Percentiles rank a stretch among this genome's conserved stretches.
Evolutionary conservation across 2,113 vertebrate species (phyloP).

Genomic region (Xiphophorus hellerii): DNA sequence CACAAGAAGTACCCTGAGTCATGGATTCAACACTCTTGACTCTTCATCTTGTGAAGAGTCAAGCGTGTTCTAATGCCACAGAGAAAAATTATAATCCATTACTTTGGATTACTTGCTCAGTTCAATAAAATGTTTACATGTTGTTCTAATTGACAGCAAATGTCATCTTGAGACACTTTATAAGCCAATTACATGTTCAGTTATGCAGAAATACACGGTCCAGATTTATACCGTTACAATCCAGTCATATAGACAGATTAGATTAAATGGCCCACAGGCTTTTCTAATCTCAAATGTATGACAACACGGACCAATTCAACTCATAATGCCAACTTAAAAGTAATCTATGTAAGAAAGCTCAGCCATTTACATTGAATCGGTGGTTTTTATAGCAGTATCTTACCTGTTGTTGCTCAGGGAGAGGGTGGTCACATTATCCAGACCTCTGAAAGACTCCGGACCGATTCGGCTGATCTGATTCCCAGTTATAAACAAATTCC

Average conservation of each 20-base stretch:
- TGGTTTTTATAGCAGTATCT: neutral
- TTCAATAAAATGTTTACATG: neutral
- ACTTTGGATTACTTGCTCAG: neutral
- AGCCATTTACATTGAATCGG: neutral
- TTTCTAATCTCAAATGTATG: neutral
- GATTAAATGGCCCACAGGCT: no score
- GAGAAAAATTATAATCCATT: no score
- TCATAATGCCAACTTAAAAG: neutral
- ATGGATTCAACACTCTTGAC: no score
- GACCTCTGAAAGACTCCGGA: constrained; percentile 71
- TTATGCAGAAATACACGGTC: neutral
- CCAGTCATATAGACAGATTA: no score
- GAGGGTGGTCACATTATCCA: constrained; percentile 79
- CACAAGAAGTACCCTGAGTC: no score
- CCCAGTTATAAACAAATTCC: constrained; percentile 81
- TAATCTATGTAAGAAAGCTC: no score
- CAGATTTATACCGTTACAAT: neutral
- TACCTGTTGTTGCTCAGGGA: constrained; percentile 83
- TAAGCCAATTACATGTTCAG: neutral
- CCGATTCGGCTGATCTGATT: constrained; percentile 76
- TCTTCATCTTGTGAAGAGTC: no score
- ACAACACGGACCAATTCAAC: no score
- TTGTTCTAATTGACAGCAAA: neutral
- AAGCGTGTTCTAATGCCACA: no score
- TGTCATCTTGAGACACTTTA: neutral